Evolutionary conservation across 2,113 vertebrate genomes (phyloP), one percentile per base, ranked within the genome.

Genomic region (Malaclemys terrapin): DNA sequence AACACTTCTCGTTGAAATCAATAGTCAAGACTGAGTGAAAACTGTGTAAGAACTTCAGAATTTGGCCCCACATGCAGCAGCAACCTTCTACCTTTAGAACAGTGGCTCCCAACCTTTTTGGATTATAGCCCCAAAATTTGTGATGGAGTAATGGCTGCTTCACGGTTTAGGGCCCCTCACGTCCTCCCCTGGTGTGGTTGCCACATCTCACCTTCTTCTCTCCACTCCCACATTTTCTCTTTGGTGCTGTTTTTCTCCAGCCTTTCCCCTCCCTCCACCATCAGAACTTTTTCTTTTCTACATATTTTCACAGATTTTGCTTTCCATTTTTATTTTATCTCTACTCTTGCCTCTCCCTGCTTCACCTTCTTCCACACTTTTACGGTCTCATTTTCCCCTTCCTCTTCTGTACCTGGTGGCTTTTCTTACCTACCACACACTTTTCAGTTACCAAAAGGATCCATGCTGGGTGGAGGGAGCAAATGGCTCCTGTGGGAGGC

Each of bases 291-390:
- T 75, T 52, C 82, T 57, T 53, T 89, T 80, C 62, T 59, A 52
- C 1, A 0, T 27, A 16, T 4, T 75, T 31, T 85, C 49, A 2
- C 0, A 0, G 25, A 72, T 92, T 89, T 53, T 10, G 22, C 17
- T 84, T 90, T 92, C 42, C 52, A 91, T n/a, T 29, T 47, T 82
- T 56, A 1, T 75, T 54, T 8, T 42, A 50, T 29, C 62, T 6
- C 6, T 47, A 78, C 38, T 27, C 45, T 47, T 47, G 25, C 42
- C 75, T 25, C 6, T 47, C 11, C 75, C 38, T 45, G 38, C 42
- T 76, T 76, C 75, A 76, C 42, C 42, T 76, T 47, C 75, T 47
- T 6, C 42, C 42, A 19, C 0, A 54, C 14, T 47, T 54, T 72
- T 84, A 24, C 19, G 12, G 57, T 82, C 57, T 82, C 9, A 76